Evolutionary conservation across 2,113 vertebrate genomes (phyloP).

Genomic region (Panurus biarmicus): DNA sequence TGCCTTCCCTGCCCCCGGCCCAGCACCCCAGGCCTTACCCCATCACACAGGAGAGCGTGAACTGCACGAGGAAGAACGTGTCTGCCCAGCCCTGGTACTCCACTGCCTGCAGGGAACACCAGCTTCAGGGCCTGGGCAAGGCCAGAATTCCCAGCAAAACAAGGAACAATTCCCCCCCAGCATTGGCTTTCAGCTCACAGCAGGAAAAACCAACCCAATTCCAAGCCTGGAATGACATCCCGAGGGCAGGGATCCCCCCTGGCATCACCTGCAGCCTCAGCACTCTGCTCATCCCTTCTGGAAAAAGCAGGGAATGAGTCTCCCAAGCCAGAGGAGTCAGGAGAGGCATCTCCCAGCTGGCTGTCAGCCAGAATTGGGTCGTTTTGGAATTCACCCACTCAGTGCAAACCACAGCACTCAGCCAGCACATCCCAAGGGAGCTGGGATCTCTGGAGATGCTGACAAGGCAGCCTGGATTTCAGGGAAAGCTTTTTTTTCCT

Average conservation of each 20-base stretch:
- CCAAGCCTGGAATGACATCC: rapidly evolving
- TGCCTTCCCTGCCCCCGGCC: not conserved
- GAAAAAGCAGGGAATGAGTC: rapidly evolving
- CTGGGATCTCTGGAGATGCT: rapidly evolving
- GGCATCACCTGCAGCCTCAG: not conserved
- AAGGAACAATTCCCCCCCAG: too few species aligned
- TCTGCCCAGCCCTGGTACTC: slow-evolving; percentile 79
- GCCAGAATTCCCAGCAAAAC: not conserved
- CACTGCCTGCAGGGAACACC: slow-evolving; percentile 65
- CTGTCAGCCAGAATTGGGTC: rapidly evolving
- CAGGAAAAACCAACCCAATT: not conserved
- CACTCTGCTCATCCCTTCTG: not conserved
- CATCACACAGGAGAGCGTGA: slow-evolving; percentile 78
- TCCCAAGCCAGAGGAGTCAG: not conserved
- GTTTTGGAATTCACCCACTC: not conserved
- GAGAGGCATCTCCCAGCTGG: not conserved
- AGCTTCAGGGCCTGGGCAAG: not conserved
- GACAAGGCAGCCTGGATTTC: not conserved
- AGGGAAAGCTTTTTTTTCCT: not conserved
- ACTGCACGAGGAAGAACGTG: slow-evolving; percentile 71
- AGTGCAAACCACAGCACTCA: rapidly evolving
- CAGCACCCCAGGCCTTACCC: slow-evolving; percentile 60
- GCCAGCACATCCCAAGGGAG: not conserved
- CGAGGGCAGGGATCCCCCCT: rapidly evolving
- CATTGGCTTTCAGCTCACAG: rapidly evolving